Conservation (phyloP, 2,888 invertebrate species). For the Tipula confusa region DNA sequence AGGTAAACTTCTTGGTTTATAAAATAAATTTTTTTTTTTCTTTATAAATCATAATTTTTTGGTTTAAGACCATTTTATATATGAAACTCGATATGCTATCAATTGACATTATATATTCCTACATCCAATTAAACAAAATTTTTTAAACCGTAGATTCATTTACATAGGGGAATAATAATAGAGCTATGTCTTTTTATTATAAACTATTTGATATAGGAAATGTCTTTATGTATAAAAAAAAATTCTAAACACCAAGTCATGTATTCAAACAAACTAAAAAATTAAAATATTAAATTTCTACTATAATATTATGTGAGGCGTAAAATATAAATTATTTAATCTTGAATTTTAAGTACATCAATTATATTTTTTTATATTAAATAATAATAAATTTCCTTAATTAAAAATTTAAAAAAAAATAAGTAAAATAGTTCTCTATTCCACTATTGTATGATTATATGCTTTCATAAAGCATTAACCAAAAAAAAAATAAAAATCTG, state of each 20-base stretch:
- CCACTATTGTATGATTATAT: neutral
- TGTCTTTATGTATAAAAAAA: neutral
- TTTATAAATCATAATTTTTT: neutral
- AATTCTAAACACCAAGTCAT: neutral
- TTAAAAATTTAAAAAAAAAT: neutral
- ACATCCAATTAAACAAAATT: neutral
- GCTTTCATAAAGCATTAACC: neutral
- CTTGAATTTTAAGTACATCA: neutral
- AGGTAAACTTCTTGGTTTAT: too few relatives aligned
- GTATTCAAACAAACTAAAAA: neutral
- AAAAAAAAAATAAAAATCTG: neutral
- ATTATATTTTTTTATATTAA: neutral
- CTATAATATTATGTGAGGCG: neutral
- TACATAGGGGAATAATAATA: neutral
- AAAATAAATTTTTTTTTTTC: neutral
- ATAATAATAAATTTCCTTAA: conserved; percentile 20
- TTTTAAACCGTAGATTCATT: neutral
- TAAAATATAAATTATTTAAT: conserved; percentile 3
- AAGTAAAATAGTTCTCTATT: neutral
- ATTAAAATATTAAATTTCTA: neutral
- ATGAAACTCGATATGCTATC: neutral
- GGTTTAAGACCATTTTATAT: neutral
- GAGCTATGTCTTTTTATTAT: neutral
- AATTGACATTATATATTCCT: neutral
- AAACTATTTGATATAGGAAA: neutral